Conservation (phyloP, 2,113 vertebrate genomes). For the Prochilodus magdalenae region DNA sequence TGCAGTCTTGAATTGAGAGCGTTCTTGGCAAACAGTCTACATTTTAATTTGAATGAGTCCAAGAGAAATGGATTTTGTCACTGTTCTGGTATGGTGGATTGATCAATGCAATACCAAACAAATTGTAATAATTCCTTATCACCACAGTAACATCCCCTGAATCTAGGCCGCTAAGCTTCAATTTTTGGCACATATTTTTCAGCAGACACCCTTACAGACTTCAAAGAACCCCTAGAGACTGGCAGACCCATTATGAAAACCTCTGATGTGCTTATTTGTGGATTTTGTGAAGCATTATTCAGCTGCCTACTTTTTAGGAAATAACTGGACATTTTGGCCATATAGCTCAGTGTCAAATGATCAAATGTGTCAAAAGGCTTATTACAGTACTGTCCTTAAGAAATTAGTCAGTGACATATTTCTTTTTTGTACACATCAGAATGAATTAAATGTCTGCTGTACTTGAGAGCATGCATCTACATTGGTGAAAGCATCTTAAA, state of each 20-base stretch:
- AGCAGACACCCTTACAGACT: not conserved
- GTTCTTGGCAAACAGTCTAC: not conserved
- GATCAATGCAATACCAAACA: not conserved
- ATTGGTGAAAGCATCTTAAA: no score
- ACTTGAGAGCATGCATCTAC: not conserved
- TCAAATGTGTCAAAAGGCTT: not conserved
- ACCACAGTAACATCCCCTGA: not conserved
- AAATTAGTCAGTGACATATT: not conserved
- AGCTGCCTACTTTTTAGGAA: not conserved
- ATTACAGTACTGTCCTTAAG: not conserved
- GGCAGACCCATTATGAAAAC: not conserved
- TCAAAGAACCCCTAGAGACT: constrained; percentile 13
- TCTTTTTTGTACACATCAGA: not conserved
- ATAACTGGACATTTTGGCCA: not conserved
- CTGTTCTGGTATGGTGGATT: not conserved
- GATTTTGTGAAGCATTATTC: not conserved
- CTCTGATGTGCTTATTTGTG: constrained; percentile 10
- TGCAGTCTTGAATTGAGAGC: not conserved
- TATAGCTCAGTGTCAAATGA: not conserved
- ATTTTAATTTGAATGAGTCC: not conserved
- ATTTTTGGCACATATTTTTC: not conserved
- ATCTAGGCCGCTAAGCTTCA: constrained; percentile 16
- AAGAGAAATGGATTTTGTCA: not conserved
- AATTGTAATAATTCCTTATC: constrained; percentile 9
- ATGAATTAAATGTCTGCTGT: not conserved